Conservation (phyloP, 1,140 invertebrate genomes). For the Musca vetustissima region DNA sequence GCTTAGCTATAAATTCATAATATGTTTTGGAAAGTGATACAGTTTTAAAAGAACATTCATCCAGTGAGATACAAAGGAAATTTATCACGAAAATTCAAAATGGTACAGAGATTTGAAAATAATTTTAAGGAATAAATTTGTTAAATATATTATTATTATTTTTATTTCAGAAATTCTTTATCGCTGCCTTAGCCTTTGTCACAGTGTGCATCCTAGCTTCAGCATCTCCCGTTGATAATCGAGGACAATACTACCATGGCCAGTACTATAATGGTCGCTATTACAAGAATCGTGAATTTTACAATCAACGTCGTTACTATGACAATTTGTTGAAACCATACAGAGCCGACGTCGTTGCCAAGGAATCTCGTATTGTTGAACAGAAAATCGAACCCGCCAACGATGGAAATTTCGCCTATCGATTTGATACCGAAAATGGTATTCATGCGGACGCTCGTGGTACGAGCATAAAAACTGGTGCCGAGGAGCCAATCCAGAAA, state of each 20-base stretch:
- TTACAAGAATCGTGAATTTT: slow-evolving; percentile 47
- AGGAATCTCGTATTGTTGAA: slow-evolving; percentile 39
- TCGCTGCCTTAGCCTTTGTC: not conserved
- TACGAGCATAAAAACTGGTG: slow-evolving; percentile 50
- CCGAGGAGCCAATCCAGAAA: slow-evolving; percentile 41
- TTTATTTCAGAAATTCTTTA: not conserved
- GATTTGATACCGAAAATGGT: slow-evolving; percentile 61
- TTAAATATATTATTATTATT: no score
- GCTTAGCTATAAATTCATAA: slow-evolving; percentile 5
- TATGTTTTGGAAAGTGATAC: not conserved
- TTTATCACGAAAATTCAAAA: not conserved
- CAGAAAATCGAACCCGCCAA: slow-evolving; percentile 37
- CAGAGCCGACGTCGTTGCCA: slow-evolving; percentile 43
- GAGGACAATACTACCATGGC: slow-evolving; percentile 39
- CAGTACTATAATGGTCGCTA: slow-evolving; percentile 37
- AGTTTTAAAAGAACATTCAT: not conserved
- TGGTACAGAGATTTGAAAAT: not conserved
- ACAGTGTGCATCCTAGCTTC: not conserved
- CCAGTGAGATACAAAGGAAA: not conserved
- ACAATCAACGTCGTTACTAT: slow-evolving; percentile 46
- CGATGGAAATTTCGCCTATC: slow-evolving; percentile 42
- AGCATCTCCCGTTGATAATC: slow-evolving; percentile 12
- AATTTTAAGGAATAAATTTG: no score
- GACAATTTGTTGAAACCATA: slow-evolving; percentile 48
- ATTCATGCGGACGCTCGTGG: slow-evolving; percentile 60